Base-by-base conservation (phyloP, 2,888 invertebrate species). In the Zygogramma bicolorata region DNA sequence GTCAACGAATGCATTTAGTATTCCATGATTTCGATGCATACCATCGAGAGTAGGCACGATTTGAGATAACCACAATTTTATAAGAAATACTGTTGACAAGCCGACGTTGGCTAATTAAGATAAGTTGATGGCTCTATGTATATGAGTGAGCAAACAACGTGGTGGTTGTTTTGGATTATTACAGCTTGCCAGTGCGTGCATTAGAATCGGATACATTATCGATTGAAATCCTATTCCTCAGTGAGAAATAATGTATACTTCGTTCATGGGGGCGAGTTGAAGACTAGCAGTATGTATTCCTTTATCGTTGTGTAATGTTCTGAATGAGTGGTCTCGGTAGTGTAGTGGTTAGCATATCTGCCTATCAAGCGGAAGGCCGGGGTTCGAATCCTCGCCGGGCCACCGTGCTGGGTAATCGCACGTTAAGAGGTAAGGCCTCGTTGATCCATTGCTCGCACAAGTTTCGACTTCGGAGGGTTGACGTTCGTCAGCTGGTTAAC, bases 41-140 rank as follows among this genome's bases (percentile, higher is more conserved):
- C 63, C 65, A 25, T 31, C 15, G 57, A 34, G 61, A 53, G 60
- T 57, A 59, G 69, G 42, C 72, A 72, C 69, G 68, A 69, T 53
- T 61, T 61, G 18, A 68, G 69, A 73, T 67, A 66, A 53, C 38
- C 29, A 38, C 38, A 70, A 65, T 63, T 70, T 58, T 73, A 73
- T 73, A 67, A 63, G 70, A 70, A 70, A 67, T 68, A 38, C 58
- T 68, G 70, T 65, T 67, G 73, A 73, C 70, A 70, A 70, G 67
- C 60, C 10, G 66, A 72, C 65, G 65, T 69, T 65, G 67, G 31
- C 67, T 70, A 70, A 73, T 73, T 73, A 73, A 70, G 70, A 70
- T 73, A 68, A 68, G 63, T 68, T 71, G 60, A 68, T 59, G 65
- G 34, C 27, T 38, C 8, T 59, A 27, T 59, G 46, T 46, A 46